These are phyloP conservation scores for Cottus gobio DNA, from an alignment of 2,113 vertebrate species.

Conservation along the genomic window DNA sequence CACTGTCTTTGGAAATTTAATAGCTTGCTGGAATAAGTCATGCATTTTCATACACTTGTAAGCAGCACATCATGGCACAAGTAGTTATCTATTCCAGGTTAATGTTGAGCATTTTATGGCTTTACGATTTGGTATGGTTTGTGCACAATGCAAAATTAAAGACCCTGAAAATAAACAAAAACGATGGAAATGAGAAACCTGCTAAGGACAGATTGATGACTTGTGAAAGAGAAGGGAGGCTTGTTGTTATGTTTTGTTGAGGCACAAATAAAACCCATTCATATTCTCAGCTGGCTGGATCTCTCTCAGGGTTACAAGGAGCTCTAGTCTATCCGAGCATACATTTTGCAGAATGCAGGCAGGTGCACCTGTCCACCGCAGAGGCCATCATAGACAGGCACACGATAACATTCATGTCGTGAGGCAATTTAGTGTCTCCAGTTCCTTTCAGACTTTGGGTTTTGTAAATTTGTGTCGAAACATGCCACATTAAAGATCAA, in stretches of 20 bases:
- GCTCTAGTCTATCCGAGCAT: not conserved
- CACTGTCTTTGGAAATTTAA: constrained; percentile 66
- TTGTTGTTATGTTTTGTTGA: constrained; percentile 29
- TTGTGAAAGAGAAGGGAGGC: constrained; percentile 3
- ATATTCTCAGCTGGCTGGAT: constrained; percentile 23
- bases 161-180: constrained; percentile 24
- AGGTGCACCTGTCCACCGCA: constrained; percentile 30
- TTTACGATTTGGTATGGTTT: constrained; percentile 39
- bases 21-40: constrained; percentile 52
- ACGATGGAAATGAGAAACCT: constrained; percentile 13
- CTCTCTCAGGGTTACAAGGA: constrained; percentile 5
- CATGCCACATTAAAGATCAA: constrained; percentile 6
- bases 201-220: constrained; percentile 34
- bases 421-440: constrained; percentile 15
- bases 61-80: constrained; percentile 48
- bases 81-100: constrained; percentile 39
- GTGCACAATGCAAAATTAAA: constrained; percentile 45
- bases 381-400: constrained; percentile 7
- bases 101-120: constrained; percentile 42
- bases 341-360: constrained; percentile 3
- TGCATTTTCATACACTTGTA: constrained; percentile 59
- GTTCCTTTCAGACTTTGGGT: not conserved
- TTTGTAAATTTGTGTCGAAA: constrained; percentile 11
- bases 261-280: constrained; percentile 34
- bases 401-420: not conserved